Conservation (phyloP, 2,113 vertebrate species). For the Motacilla tschutschensis region DNA sequence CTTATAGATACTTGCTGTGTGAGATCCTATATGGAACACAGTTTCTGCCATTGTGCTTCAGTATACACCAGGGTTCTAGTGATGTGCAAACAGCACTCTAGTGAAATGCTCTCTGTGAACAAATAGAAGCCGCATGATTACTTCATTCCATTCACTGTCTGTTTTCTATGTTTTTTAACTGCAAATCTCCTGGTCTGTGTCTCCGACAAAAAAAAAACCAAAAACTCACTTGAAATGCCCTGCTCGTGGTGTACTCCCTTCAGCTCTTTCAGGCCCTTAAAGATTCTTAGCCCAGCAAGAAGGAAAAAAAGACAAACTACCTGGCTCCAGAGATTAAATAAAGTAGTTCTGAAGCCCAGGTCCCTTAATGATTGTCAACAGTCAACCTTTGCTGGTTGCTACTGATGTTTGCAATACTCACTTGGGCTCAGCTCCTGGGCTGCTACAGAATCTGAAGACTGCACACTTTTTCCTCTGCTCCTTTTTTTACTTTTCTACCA, state of each 20-base stretch:
- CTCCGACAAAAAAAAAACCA: not conserved
- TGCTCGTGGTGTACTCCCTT: accelerated
- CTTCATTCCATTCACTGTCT: not conserved
- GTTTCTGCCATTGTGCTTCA: not conserved
- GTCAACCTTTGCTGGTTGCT: not conserved
- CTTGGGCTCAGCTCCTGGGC: not conserved
- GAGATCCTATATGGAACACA: not conserved
- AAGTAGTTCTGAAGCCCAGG: not conserved
- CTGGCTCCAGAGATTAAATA: not conserved
- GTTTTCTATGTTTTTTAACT: not conserved
- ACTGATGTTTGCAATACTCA: not conserved
- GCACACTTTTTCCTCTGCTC: not conserved
- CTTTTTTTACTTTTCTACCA: not conserved
- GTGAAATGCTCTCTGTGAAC: not conserved
- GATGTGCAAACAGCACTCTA: not conserved
- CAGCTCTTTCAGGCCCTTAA: not conserved
- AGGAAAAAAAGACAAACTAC: not conserved
- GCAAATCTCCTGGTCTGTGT: no score
- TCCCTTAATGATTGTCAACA: not conserved
- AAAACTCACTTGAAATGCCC: not conserved
- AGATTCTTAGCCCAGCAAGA: not conserved
- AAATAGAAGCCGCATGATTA: not conserved
- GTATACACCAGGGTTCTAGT: not conserved
- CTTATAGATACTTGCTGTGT: not conserved
- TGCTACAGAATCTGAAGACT: not conserved